Evolutionary conservation across 2,888 invertebrate genomes (phyloP).

Genomic region (Dryobotodes eremita): DNA sequence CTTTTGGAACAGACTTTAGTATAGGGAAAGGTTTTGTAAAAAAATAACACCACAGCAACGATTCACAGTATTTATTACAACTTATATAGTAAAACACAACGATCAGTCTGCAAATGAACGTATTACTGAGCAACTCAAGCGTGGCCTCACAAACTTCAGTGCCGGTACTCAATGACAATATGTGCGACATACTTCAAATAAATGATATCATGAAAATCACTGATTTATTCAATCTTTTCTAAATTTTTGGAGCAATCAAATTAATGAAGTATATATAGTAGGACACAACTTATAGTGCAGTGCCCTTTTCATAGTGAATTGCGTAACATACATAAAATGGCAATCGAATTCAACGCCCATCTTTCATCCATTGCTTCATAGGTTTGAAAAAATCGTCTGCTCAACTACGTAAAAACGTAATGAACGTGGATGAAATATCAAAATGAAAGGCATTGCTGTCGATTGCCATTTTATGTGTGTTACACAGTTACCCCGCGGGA

Average conservation of each 20-base stretch:
- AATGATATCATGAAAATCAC: not conserved
- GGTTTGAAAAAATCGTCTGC: too few relatives aligned
- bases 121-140: constrained; percentile 15
- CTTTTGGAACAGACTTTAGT: not conserved
- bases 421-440: too few relatives aligned
- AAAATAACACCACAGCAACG: constrained; percentile 38
- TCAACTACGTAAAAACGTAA: too few relatives aligned
- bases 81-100: constrained; percentile 51
- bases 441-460: too few relatives aligned
- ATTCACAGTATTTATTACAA: constrained; percentile 60
- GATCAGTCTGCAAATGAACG: constrained; percentile 49
- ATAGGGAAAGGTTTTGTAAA: not conserved
- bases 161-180: not conserved
- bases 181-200: not conserved
- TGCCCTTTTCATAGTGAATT: too few relatives aligned
- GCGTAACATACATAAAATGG: too few relatives aligned
- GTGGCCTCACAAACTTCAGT: constrained; percentile 12
- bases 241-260: not conserved
- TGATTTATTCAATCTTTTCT: not conserved
- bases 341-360: too few relatives aligned
- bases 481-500: too few relatives aligned
- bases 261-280: not conserved
- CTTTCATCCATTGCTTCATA: too few relatives aligned
- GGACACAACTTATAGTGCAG: not conserved
- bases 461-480: too few relatives aligned